Evolutionary conservation across 92 coral and sea anemone genomes (phyloP), one percentile per base, ranked within the genome.

Genomic region (Palythoa heliodiscus): DNA sequence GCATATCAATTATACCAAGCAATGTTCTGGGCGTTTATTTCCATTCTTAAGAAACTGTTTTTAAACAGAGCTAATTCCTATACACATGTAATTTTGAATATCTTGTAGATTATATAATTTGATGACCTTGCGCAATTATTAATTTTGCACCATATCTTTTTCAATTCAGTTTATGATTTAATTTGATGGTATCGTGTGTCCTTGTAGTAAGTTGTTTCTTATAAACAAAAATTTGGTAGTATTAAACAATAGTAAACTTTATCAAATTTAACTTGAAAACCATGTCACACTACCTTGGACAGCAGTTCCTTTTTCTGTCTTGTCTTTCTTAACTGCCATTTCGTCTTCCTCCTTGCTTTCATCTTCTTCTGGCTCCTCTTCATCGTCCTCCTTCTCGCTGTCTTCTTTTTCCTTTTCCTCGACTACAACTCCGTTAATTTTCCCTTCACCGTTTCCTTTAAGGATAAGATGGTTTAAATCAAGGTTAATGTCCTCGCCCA

Each of bases 391-490:
- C 5, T 77, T 48, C 29, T 80, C 87, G 35, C 58, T 53, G 37
- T 90, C 88, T 48, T 86, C 82, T 38, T 89, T 88, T 69, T 87
- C 87, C 54, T 87, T 71, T 43, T 89, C 92, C 14, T 91, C 94
- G 23, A 89, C 64, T 61, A 86, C 80, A 3, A 91, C 90, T 12
- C 92, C 94, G 52, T 86, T 82, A 39, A 86, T 89, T 77, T 89
- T 91, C 17, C 94, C 94, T 52, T 54, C 69, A 29, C 94, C 94
- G 23, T 88, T 82, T 66, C 93, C 93, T 64, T 88, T 91, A 75
- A 90, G 89, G 64, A 90, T 89, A 53, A 90, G 84, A 37, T 90
- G 88, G 39, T 91, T 91, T 15, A 91, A 86, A 77, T 91, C 92
- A 68, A 91, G 92, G 75, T 91, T 86, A 52, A 86, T 85, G 80